Conservation (phyloP, 2,888 invertebrate genomes). For the Cosmia trapezina region DNA sequence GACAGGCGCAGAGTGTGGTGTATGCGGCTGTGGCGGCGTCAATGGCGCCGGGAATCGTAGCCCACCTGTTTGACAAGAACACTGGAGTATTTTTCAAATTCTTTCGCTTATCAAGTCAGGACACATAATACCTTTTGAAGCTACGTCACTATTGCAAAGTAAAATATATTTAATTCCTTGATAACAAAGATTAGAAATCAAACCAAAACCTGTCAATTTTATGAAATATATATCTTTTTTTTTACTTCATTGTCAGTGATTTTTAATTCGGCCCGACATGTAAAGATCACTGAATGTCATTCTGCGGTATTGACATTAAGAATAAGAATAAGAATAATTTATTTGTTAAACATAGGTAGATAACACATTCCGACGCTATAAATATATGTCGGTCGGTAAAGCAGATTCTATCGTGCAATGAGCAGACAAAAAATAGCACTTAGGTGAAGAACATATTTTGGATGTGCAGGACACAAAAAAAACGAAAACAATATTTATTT, state of each 20-base stretch:
- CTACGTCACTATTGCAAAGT: not conserved
- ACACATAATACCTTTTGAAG: not conserved
- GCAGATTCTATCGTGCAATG: too few species aligned
- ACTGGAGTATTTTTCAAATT: not conserved
- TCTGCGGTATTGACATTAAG: not conserved
- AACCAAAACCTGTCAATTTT: not conserved
- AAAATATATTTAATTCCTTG: not conserved
- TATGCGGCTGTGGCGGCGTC: slow-evolving; percentile 92
- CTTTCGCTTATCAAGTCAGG: not conserved
- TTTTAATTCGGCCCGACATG: not conserved
- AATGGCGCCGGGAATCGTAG: slow-evolving; percentile 96
- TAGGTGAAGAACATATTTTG: not conserved
- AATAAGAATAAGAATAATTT: too few species aligned
- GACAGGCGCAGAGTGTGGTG: slow-evolving; percentile 92
- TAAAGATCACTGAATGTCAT: not conserved
- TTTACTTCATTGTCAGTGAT: not conserved
- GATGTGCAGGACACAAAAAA: too few species aligned
- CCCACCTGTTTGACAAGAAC: slow-evolving; percentile 75
- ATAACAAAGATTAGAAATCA: not conserved
- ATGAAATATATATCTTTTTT: too few species aligned
- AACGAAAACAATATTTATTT: too few species aligned
- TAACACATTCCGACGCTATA: not conserved
- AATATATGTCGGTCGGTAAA: too few species aligned
- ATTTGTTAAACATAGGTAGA: too few species aligned
- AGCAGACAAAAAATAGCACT: not conserved